These are phyloP conservation scores for Palythoa heliodiscus DNA, from an alignment of 92 coral and sea anemone species.

Conservation along the genomic window DNA sequence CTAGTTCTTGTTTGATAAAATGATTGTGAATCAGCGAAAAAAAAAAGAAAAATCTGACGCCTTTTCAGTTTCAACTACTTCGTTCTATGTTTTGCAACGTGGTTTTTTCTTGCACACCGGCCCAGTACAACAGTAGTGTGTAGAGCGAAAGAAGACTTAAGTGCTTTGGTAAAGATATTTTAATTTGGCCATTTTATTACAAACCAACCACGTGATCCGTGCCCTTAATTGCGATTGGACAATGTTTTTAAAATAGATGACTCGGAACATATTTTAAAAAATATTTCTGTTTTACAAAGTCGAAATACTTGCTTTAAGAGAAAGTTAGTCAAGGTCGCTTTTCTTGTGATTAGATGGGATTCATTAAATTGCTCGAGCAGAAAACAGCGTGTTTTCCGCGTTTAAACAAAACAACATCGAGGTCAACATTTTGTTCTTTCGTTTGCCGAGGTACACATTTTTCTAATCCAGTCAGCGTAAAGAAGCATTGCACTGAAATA, in stretches of 20 bases:
- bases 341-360: neutral
- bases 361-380: neutral
- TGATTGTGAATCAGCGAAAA: too few relatives aligned
- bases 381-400: neutral
- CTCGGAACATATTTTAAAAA: neutral
- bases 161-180: constrained; percentile 7
- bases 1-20: too few relatives aligned
- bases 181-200: constrained; percentile 10
- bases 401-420: constrained; percentile 1
- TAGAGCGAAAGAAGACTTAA: neutral
- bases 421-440: neutral
- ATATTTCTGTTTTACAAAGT: constrained; percentile 1
- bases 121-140: neutral
- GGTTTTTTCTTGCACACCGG: neutral
- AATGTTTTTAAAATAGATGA: neutral
- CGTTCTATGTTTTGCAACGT: neutral
- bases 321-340: constrained; percentile 10
- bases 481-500: neutral
- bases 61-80: too few relatives aligned
- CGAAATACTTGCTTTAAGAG: neutral
- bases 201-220: constrained; percentile 23
- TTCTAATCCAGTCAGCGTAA: neutral
- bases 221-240: constrained; percentile 8
- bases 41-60: too few relatives aligned
- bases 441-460: neutral